These are phyloP conservation scores for Drosophila pegasa DNA, from an alignment of 2,888 invertebrate genomes.

Conservation along the genomic window DNA sequence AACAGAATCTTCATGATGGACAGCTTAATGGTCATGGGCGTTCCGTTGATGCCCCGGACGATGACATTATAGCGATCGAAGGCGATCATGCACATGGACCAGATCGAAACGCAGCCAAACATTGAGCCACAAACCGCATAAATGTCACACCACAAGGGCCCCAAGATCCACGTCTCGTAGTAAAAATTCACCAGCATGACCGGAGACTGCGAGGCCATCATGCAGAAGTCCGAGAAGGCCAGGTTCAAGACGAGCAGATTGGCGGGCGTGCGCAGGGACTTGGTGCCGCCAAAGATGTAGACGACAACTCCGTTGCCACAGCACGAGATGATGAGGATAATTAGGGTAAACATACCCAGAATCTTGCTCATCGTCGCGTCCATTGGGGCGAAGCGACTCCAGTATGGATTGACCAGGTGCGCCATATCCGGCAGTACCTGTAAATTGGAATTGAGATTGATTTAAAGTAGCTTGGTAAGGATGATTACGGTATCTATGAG, in stretches of 20 bases:
- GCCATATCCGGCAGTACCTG: slow-evolving; percentile 88
- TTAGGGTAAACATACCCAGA: slow-evolving; percentile 91
- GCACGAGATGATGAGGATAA: slow-evolving; percentile 87
- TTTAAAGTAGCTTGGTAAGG: too few relatives aligned
- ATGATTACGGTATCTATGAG: too few relatives aligned
- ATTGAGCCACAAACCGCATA: slow-evolving; percentile 95
- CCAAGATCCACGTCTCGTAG: slow-evolving; percentile 84
- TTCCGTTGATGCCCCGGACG: slow-evolving; percentile 94
- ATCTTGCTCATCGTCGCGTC: slow-evolving; percentile 94
- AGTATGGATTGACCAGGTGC: slow-evolving; percentile 89
- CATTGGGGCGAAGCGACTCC: slow-evolving; percentile 95
- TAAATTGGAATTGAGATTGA: not conserved
- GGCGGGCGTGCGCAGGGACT: slow-evolving; percentile 92
- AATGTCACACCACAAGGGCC: slow-evolving; percentile 92
- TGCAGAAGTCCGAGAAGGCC: slow-evolving; percentile 93
- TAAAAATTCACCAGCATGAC: slow-evolving; percentile 85
- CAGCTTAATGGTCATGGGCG: slow-evolving; percentile 92
- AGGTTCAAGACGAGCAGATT: slow-evolving; percentile 96
- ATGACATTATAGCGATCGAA: slow-evolving; percentile 97
- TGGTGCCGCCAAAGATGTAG: slow-evolving; percentile 84
- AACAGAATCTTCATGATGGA: slow-evolving; percentile 91
- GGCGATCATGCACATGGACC: slow-evolving; percentile 97
- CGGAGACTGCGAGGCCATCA: slow-evolving; percentile 89
- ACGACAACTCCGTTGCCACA: slow-evolving; percentile 84
- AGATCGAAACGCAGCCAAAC: slow-evolving; percentile 95